A percentile compares a stretch with the other conserved stretches of the same genome.
phyloP scores from a whole-genome alignment of 2,113 vertebrate species.

The Micromys minutus region DNA sequence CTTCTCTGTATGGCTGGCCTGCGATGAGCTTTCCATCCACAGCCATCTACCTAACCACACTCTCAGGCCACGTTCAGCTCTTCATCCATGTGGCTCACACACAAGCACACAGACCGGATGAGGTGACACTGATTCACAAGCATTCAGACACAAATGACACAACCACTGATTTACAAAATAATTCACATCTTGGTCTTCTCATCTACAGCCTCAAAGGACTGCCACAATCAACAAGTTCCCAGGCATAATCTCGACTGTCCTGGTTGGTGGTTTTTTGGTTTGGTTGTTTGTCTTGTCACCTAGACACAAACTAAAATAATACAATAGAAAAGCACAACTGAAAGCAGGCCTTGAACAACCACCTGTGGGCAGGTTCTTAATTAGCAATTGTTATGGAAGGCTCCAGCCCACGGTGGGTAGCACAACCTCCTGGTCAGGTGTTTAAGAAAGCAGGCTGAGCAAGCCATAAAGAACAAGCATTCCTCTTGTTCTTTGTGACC shows the following conservation, averaged over 20 bases:
- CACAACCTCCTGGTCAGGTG: neutral
- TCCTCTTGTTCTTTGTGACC: neutral
- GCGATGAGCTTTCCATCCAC: fast-evolving
- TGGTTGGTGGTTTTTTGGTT: neutral
- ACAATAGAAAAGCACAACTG: neutral
- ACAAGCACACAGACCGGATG: fast-evolving
- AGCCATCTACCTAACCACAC: neutral
- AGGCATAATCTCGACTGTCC: fast-evolving
- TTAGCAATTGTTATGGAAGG: neutral
- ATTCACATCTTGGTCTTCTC: neutral
- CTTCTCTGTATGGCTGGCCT: neutral
- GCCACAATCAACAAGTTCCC: neutral
- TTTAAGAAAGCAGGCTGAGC: neutral
- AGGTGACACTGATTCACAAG: neutral
- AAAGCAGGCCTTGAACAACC: neutral
- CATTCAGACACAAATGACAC: fast-evolving
- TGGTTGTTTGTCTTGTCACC: neutral
- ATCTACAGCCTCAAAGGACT: neutral
- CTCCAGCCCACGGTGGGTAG: neutral
- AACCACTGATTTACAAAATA: neutral
- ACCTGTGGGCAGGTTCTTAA: neutral
- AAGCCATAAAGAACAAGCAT: neutral
- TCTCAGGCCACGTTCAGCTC: neutral
- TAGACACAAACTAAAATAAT: neutral
- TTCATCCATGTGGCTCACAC: neutral